Evolutionary conservation across 1,140 invertebrate species (phyloP).

Genomic region (Nomia melanderi): DNA sequence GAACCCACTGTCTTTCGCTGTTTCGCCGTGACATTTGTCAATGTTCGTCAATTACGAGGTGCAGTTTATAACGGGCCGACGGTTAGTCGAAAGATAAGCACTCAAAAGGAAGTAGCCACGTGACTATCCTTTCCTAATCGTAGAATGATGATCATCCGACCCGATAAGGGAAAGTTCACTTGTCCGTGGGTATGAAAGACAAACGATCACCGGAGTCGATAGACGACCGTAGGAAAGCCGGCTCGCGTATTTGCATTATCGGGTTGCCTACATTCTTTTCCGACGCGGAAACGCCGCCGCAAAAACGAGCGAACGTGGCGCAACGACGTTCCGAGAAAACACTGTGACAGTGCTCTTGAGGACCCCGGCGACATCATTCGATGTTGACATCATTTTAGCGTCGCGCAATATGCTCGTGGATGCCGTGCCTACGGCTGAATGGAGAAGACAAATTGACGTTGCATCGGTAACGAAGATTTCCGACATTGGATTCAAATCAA

Average conservation of each 20-base stretch:
- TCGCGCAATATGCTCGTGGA: slow-evolving; percentile 3
- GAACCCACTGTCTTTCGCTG: neutral
- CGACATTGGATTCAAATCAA: no score
- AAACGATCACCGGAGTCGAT: slow-evolving; percentile 56
- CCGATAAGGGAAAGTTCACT: slow-evolving; percentile 66
- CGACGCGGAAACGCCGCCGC: slow-evolving; percentile 33
- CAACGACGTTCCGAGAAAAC: neutral
- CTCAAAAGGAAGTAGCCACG: slow-evolving; percentile 56
- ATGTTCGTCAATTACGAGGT: neutral
- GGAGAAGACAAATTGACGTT: no score
- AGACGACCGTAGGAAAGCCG: slow-evolving; percentile 47
- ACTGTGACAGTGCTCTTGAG: neutral
- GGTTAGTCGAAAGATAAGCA: slow-evolving; percentile 40
- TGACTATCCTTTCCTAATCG: slow-evolving; percentile 58
- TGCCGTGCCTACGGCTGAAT: no score
- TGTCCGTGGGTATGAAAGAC: slow-evolving; percentile 55
- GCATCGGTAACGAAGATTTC: no score
- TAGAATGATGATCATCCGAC: slow-evolving; percentile 50
- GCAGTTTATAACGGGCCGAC: slow-evolving; percentile 20
- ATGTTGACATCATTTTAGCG: no score
- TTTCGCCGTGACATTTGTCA: neutral
- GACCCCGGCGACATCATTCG: neutral
- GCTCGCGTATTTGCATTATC: slow-evolving; percentile 49
- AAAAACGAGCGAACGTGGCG: slow-evolving; percentile 26
- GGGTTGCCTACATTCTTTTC: slow-evolving; percentile 29